Evolutionary conservation across 2,797 vertebrate genomes (phyloP), one percentile per base, ranked within the genome.

Genomic region (Potorous gilbertii): DNA sequence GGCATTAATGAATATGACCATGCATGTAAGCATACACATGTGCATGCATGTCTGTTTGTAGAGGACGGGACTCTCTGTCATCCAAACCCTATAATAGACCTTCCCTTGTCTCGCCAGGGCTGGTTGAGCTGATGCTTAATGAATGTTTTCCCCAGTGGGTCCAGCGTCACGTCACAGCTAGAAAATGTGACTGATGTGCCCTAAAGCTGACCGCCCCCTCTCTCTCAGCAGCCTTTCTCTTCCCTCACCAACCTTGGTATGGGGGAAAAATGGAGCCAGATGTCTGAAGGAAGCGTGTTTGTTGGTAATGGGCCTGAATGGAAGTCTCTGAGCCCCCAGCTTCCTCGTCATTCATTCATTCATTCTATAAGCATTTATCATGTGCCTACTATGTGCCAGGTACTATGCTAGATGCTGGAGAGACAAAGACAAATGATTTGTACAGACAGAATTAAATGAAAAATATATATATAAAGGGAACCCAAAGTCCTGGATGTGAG

Each of bases 91-190:
- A 81, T 95, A 92, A 96, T 93, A 94, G 94, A 92, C 91, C 81
- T 91, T 95, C 93, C 93, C 94, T 87, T 81, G 90, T 94, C 95
- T 95, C 6, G 34, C 92, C 52, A 0, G 27, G 66, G 92, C 62
- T 1, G n/a, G 93, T 74, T 90, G 27, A 91, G 56, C 12, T 0
- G 52, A 62, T 0, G 0, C 57, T 55, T 97, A 95, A 96, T 97
- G 46, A 97, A 59, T 96, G 93, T 96, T 97, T 97, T 96, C 93
- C 94, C 57, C 93, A 11, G 56, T 0, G 9, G 56, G 92, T 55
- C 57, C 5, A 90, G 3, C 90, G 90, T 97, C 93, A 4, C 81
- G 93, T 94, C 91, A 89, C 31, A 46, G 95, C 94, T 95, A 94
- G 95, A 96, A 91, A 90, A 56, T 56, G 56, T 12, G 74, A 95